A percentile compares a stretch with the other conserved stretches of the same genome.
These are phyloP conservation scores for Tyto alba DNA, from an alignment of 2,113 vertebrate genomes.

Conservation along the genomic window DNA sequence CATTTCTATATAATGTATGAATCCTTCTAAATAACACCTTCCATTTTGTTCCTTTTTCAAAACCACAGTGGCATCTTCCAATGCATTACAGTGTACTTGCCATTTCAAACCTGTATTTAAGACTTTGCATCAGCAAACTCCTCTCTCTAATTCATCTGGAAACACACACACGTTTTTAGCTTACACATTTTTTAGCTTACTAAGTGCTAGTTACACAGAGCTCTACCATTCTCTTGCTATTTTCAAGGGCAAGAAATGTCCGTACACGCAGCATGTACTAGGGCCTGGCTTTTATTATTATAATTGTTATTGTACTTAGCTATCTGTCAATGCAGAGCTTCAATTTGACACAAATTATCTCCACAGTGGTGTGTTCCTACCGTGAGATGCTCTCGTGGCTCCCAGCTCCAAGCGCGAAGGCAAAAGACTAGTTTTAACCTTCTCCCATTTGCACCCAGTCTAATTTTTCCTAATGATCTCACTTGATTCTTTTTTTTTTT, in stretches of 20 bases:
- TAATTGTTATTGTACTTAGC: conserved; percentile 56
- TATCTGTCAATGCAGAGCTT: conserved; percentile 38
- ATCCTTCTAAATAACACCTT: not conserved
- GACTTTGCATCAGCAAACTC: not conserved
- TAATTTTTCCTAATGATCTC: not conserved
- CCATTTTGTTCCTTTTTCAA: not conserved
- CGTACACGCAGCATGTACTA: not conserved
- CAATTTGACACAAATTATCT: conserved; percentile 33
- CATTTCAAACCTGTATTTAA: not conserved
- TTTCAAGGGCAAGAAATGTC: conserved; percentile 47
- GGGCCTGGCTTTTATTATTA: conserved; percentile 43
- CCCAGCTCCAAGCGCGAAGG: not conserved
- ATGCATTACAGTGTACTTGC: not conserved
- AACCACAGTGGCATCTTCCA: not conserved
- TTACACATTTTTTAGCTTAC: not conserved
- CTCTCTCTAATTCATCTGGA: not conserved
- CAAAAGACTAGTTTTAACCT: conserved; percentile 10
- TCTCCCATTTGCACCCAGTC: not conserved
- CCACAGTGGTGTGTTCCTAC: not conserved
- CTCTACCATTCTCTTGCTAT: not conserved
- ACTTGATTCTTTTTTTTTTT: not conserved
- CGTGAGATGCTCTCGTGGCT: not conserved
- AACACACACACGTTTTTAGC: not conserved
- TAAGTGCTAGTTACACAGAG: not conserved
- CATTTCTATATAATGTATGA: not conserved